Base-by-base conservation (phyloP, 2,797 vertebrate genomes). In the Sebastes glaucus region DNA sequence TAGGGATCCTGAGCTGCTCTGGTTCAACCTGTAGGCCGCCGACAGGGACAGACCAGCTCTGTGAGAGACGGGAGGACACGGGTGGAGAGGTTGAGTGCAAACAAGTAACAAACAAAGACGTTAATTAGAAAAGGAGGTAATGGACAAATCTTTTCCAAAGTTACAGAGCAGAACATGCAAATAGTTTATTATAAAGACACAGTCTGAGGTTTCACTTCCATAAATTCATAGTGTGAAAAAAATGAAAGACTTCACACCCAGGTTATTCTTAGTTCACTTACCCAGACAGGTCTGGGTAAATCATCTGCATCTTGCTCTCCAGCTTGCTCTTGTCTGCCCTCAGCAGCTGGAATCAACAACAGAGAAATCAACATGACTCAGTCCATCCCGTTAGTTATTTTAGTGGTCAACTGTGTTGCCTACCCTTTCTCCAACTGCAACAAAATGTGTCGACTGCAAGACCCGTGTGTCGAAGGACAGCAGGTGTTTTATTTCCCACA, bases 261-360 rank as follows among this genome's bases (percentile, higher is more conserved):
- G 23, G 18, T 1, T 7, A 11, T 64, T n/a, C 6, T 16, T 67
- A 27, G 33, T 20, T 55, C 5, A 86, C 97, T 95, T 86, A 99
- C 97, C 91, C 89, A 5, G 96, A 86, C 55, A 98, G 84, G 38
- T 97, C 96, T 14, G 97, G 97, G 46, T 97, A 96, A 85, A 98
- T 90, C 82, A 95, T 94, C 83, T 97, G 95, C 81, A 98, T 80
- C 77, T 96, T 96, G 75, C 76, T 95, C 91, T 96, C 95, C 80
- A 99, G 86, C 66, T 97, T 96, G 35, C 57, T 95, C 87, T 98
- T 99, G 80, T 98, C 97, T 13, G 91, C 93, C 70, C 96, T 92
- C 83, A 99, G 88, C 38, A 95, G 85, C 98, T 99, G 66, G 22
- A 77, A 94, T 83, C 18, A 35, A 78, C 42, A 82, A 74, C 30